Evolutionary conservation across 2,113 vertebrate genomes (phyloP), one percentile per base, ranked within the genome.

Genomic region (Hymenochirus boettgeri): DNA sequence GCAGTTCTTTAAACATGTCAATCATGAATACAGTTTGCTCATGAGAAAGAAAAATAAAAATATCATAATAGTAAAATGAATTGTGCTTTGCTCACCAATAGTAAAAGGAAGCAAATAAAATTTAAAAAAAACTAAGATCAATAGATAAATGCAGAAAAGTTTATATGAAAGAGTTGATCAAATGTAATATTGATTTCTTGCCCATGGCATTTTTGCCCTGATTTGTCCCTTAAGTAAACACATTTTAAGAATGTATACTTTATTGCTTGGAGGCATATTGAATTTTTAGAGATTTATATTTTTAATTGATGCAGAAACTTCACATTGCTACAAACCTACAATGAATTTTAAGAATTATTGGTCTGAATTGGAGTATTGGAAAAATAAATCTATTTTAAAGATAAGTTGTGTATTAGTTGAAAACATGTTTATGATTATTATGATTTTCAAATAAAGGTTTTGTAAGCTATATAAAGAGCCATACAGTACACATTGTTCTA

Each of bases 221-320:
- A 48, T 66, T 66, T 58, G 45, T 66, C 63, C 54, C 63, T 35
- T 26, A 50, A 39, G 63, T 35, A 50, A 56, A 42, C 23, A 50
- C 47, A 46, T 65, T 58, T 50, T 7, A 29, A 51, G 54, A 37
- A 22, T 31, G 19, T 21, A n/a, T 21, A 66, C 33, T 58, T 66
- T 51, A 58, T 66, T 23, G 63, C 63, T 66, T 19, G 63, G 27
- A 58, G 55, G 63, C 63, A 66, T 66, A 66, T 66, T 37, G 63
- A 66, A 58, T 58, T 58, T 66, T 46, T 29, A 35, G 37, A 11
- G 62, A 65, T 65, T 65, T 57, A 57, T 65, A 65, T 65, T 65
- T 65, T 65, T 65, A 65, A 65, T 65, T 57, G 62, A 64, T 64
- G 62, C 23, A 46, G 62, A 65, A 65, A 37, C 37, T 48, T 65